Base-by-base conservation (phyloP, 2,888 invertebrate genomes). In the Bugula neritina region DNA sequence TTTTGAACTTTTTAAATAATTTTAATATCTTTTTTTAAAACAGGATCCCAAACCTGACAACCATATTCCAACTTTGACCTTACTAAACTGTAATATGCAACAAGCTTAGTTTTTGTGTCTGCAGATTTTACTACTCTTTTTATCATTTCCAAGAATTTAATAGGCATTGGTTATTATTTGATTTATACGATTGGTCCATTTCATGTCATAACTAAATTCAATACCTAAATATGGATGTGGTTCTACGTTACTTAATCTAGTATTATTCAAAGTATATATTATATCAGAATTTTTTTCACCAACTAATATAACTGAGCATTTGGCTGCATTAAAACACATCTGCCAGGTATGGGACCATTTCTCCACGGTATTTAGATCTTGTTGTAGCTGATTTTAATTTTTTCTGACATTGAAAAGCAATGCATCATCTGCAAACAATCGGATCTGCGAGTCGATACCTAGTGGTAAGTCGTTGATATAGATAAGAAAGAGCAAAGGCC, bases 381-480 rank as follows among this genome's bases (percentile, higher is more conserved):
- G 17, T n/a, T 57, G 57, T n/a, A 57, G 57, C 13, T 23, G 17
- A 25, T 5, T n/a, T 23, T 25, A n/a, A n/a, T 57, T 57, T n/a
- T 57, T 5, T 57, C 57, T 5, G 23, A 25, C 25, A 57, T 57
- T 25, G 25, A 23, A 57, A n/a, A 57, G 10, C 57, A 57, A n/a
- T n/a, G 57, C 57, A 57, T 57, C 57, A 57, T 57, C 23, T n/a
- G 57, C 23, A n/a, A 57, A 57, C 57, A 57, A 57, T 5, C 25
- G 57, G 25, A 21, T 23, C 5, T 57, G 5, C 10, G 57, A 57
- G 10, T 21, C 5, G 25, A 57, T 25, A 23, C 23, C 17, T n/a
- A n/a, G n/a, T n/a, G 57, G 52, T 52, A 52, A 21, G 52, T n/a
- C 25, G 23, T 57, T 57, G 17, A 57, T n/a, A 25, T 25, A 5